phyloP scores from a whole-genome alignment of 2,888 invertebrate species.

The Encarsia formosa region DNA sequence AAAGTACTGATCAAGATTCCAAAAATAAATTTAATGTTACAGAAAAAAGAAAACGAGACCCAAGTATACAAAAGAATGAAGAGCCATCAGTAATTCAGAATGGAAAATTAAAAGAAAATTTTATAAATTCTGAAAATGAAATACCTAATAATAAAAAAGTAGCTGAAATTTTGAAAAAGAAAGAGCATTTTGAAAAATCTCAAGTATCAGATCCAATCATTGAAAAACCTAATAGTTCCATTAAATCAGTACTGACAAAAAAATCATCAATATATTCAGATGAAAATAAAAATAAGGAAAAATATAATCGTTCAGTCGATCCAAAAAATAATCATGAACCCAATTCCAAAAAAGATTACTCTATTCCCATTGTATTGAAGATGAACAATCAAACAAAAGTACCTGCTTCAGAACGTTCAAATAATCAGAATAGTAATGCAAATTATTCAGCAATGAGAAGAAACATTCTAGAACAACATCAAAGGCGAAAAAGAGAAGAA shows the following conservation, averaged over 20 bases:
- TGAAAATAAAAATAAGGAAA: slow-evolving; percentile 34
- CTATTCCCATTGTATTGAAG: slow-evolving; percentile 41
- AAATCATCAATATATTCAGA: slow-evolving; percentile 33
- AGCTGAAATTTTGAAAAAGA: too few species aligned
- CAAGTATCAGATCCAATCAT: slow-evolving; percentile 8
- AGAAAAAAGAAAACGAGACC: background rate
- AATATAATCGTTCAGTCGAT: slow-evolving; percentile 28
- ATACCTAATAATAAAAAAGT: too few species aligned
- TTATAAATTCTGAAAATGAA: too few species aligned
- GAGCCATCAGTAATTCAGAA: background rate
- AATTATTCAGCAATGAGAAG: slow-evolving; percentile 29
- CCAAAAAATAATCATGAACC: slow-evolving; percentile 38
- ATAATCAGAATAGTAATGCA: slow-evolving; percentile 25
- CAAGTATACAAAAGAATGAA: background rate
- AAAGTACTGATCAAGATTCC: background rate
- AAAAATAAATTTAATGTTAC: background rate
- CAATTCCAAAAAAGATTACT: slow-evolving; percentile 24
- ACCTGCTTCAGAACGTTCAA: slow-evolving; percentile 4
- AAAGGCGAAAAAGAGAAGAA: slow-evolving; percentile 40
- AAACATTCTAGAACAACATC: slow-evolving; percentile 39
- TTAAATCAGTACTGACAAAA: slow-evolving; percentile 39
- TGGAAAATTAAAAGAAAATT: too few species aligned
- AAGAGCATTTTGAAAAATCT: slow-evolving; percentile 1
- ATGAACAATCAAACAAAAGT: slow-evolving; percentile 40
- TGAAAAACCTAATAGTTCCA: slow-evolving; percentile 29